Evolutionary conservation across 2,888 invertebrate genomes (phyloP), one percentile per base, ranked within the genome.

Genomic region (Mesorhabditis spiculigera): DNA sequence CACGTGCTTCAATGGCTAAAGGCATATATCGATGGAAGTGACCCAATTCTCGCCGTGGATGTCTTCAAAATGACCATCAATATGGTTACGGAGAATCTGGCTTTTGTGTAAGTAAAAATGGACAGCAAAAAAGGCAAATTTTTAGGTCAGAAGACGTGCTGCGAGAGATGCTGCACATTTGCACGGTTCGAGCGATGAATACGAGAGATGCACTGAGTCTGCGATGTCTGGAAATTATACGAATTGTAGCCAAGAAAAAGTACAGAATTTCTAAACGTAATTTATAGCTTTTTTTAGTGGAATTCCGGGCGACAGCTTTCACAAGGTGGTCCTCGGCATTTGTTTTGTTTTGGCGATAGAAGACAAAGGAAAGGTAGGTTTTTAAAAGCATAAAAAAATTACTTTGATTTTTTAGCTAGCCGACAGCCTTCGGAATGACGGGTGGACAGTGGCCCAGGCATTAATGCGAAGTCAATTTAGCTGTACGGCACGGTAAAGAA

Each of bases 341-440:
- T 50, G 58, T 3, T 50, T 13, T 50, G 58, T 50, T 10, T 13
- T 50, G 58, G 58, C 58, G 8, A 13, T n/a, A 10, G 58, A 50
- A n/a, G 58, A n/a, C 8, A 50, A 50, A 13, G 58, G n/a, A 50
- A 50, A n/a, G 58, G 58, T 50, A 50, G n/a, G 58, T n/a, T 50
- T n/a, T 13, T 1, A 2, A 50, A 3, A 50, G n/a, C 2, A 50
- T n/a, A 13, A n/a, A 10, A n/a, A 50, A 50, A 1, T 28, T n/a
- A 50, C 58, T 50, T 10, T 50, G 58, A 50, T 2, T 50, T 50
- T 28, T 50, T 50, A 50, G 58, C n/a, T 50, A n/a, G 58, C 8
- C n/a, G 28, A 28, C 28, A 28, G 28, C 28, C 28, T 28, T 28
- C 28, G 28, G 1, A n/a, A 10, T 50, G 58, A 50, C 8, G 58